Conservation (phyloP, 1,140 invertebrate genomes). For the Eueides isabella region DNA sequence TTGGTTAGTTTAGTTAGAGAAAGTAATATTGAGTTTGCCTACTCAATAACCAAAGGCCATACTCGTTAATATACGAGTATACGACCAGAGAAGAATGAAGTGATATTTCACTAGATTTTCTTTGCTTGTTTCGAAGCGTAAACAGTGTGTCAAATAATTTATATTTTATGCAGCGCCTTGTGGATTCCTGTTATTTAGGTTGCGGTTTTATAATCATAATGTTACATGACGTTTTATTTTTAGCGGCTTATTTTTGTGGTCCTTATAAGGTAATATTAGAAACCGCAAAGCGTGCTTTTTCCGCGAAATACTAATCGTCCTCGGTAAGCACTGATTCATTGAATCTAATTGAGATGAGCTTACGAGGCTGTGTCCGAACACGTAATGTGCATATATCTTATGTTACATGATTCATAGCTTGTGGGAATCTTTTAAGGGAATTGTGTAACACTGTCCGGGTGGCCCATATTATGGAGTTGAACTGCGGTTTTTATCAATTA, state of each 20-base stretch:
- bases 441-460: constrained; percentile 30
- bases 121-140: background rate
- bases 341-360: constrained; percentile 43
- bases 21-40: background rate
- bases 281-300: constrained; percentile 59
- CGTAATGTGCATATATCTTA: constrained; percentile 32
- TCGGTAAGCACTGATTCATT: constrained; percentile 43
- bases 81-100: background rate
- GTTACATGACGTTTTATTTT: constrained; percentile 26
- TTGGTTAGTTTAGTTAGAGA: background rate
- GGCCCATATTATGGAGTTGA: constrained; percentile 21
- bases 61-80: no score
- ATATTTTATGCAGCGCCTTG: constrained; percentile 4
- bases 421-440: constrained; percentile 31
- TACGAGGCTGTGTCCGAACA: constrained; percentile 33
- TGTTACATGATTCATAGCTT: constrained; percentile 38
- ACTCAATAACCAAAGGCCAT: background rate
- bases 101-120: background rate
- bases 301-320: constrained; percentile 47
- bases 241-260: constrained; percentile 41
- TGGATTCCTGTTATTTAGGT: constrained; percentile 23
- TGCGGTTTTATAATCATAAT: constrained; percentile 28
- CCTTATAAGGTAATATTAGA: constrained; percentile 47
- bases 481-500: constrained; percentile 16
- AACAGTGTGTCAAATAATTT: background rate